phyloP scores from a whole-genome alignment of 2,113 vertebrate species.

The Poeciliopsis retropinna region DNA sequence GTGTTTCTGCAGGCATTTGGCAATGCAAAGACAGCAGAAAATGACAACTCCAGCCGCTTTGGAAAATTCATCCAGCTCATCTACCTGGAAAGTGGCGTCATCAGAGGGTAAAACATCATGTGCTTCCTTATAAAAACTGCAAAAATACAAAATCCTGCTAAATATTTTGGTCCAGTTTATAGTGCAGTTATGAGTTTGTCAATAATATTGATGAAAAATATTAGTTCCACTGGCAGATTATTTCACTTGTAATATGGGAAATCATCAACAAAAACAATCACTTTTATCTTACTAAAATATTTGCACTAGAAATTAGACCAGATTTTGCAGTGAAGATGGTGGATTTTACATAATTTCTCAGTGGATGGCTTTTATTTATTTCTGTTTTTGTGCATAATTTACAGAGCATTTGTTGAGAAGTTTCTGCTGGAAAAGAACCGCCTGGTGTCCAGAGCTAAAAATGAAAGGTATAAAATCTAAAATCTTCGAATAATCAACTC shows the following conservation, averaged over 20 bases:
- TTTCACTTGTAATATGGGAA: no score
- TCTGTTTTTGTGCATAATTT: constrained; percentile 14
- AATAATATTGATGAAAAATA: no score
- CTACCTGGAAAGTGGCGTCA: constrained; percentile 92
- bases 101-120: constrained; percentile 86
- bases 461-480: constrained; percentile 83
- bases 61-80: constrained; percentile 98
- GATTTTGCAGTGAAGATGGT: neutral
- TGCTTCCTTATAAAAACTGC: neutral
- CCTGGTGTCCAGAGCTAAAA: constrained; percentile 89
- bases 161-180: no score
- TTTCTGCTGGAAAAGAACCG: constrained; percentile 95
- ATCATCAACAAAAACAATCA: no score
- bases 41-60: constrained; percentile 97
- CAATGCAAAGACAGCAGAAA: constrained; percentile 92
- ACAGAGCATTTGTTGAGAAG: constrained; percentile 93
- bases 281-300: no score
- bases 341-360: neutral
- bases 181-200: no score
- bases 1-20: constrained; percentile 88
- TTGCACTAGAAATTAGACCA: no score
- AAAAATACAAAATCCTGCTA: no score
- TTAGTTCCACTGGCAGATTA: no score
- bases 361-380: neutral
- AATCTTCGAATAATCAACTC: neutral